A percentile compares a stretch with the other conserved stretches of the same genome.
phyloP scores from a whole-genome alignment of 2,797 vertebrate genomes.

The Amphiprion clarkii region DNA sequence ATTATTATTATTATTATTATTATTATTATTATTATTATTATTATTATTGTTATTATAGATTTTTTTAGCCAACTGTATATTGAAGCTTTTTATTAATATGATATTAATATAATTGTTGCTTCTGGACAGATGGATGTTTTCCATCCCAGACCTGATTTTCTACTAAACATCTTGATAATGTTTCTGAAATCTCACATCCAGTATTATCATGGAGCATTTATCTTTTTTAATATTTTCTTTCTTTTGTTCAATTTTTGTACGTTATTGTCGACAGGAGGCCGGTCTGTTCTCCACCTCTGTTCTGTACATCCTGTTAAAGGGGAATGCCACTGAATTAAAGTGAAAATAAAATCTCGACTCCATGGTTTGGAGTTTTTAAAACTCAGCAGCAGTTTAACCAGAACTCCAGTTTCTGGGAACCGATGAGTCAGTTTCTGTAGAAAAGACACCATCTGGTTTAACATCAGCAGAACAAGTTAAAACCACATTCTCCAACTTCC shows the following conservation, averaged over 20 bases:
- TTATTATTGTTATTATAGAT: no score
- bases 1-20: constrained; percentile 39
- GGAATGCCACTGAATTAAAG: constrained; percentile 61
- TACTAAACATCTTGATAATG: constrained; percentile 40
- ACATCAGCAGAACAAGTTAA: no score
- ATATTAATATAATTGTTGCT: constrained; percentile 52
- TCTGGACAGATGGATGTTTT: constrained; percentile 41
- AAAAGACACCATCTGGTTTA: no score
- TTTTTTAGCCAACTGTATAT: constrained; percentile 30
- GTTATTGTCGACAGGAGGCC: constrained; percentile 9
- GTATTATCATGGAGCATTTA: constrained; percentile 30
- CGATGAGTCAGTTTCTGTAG: no score
- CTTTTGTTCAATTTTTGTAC: constrained; percentile 29
- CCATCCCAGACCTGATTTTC: constrained; percentile 49
- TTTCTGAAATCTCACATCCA: constrained; percentile 35
- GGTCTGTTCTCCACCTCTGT: no score
- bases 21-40: no score
- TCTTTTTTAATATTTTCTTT: constrained; percentile 43
- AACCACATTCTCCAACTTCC: no score
- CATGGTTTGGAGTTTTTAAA: background rate
- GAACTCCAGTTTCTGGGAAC: background rate
- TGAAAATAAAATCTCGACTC: background rate
- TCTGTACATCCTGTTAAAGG: constrained; percentile 19
- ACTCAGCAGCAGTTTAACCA: constrained; percentile 27
- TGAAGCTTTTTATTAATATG: constrained; percentile 53